phyloP scores from a whole-genome alignment of 2,888 invertebrate species.

The Tipula helvola region DNA sequence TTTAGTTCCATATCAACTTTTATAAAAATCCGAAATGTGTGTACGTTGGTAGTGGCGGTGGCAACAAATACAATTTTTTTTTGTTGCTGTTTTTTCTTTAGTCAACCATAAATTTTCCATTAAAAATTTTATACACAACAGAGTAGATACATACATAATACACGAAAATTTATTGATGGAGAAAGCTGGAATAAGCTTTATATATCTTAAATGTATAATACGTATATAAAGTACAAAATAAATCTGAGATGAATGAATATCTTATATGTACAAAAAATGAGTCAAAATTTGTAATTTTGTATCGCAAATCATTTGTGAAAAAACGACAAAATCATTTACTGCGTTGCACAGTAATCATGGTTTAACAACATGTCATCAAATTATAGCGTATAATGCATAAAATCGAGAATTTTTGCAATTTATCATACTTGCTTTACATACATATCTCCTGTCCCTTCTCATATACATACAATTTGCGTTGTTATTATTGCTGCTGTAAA shows the following conservation, averaged over 20 bases:
- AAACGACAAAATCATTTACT: background rate
- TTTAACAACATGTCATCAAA: no score
- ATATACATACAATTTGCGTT: background rate
- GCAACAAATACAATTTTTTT: background rate
- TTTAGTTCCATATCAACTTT: background rate
- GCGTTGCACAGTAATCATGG: background rate
- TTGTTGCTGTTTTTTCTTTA: background rate
- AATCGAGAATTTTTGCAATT: background rate
- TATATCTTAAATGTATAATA: background rate
- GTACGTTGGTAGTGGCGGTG: background rate
- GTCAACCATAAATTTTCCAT: slow-evolving; percentile 4
- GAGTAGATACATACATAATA: background rate
- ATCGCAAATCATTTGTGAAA: background rate
- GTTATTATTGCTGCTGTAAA: background rate
- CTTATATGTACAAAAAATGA: background rate
- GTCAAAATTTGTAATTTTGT: background rate
- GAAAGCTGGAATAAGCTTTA: background rate
- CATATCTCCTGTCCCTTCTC: background rate
- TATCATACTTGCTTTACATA: background rate
- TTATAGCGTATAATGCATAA: background rate
- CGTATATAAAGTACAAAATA: background rate
- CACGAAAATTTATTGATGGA: background rate
- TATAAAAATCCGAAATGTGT: background rate
- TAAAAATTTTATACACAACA: background rate
- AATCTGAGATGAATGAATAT: background rate